A percentile compares a stretch with the other conserved stretches of the same genome.
Evolutionary conservation across 2,888 invertebrate genomes (phyloP).

Genomic region (Troides aeacus): DNA sequence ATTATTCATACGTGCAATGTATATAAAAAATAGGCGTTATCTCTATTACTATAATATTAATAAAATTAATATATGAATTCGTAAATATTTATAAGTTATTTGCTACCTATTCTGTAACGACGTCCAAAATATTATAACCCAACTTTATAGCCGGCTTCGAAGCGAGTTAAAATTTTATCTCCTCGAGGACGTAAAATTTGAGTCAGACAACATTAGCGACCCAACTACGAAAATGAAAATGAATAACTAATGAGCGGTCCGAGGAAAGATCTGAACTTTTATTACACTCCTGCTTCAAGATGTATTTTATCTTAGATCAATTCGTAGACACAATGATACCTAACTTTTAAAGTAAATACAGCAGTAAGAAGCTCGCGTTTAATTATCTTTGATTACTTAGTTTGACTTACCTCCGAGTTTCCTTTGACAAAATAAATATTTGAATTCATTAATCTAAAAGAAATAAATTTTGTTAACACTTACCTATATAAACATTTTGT

Average conservation of each 20-base stretch:
- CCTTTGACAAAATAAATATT: background rate
- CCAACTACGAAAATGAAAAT: constrained; percentile 66
- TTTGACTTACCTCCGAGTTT: background rate
- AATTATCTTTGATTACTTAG: constrained; percentile 13
- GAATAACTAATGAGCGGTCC: constrained; percentile 67
- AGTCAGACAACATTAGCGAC: constrained; percentile 52
- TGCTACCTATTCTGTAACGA: background rate
- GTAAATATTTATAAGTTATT: background rate
- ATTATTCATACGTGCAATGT: background rate
- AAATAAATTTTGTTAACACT: too few relatives aligned
- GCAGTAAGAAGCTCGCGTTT: constrained; percentile 17
- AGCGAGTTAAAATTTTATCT: constrained; percentile 48
- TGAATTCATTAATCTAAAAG: background rate
- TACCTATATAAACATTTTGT: too few relatives aligned
- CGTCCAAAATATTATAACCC: constrained; percentile 22
- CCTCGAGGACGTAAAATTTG: constrained; percentile 45
- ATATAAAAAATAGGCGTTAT: background rate
- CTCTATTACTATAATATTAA: constrained; percentile 2
- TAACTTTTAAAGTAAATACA: constrained; percentile 1
- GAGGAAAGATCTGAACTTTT: constrained; percentile 65
- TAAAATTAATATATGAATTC: constrained; percentile 2
- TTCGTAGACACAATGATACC: background rate
- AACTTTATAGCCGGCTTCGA: constrained; percentile 24
- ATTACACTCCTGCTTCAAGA: constrained; percentile 47
- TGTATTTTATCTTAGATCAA: constrained; percentile 46